Conservation (phyloP, 1,140 invertebrate species). For the Drosophila funebris region DNA sequence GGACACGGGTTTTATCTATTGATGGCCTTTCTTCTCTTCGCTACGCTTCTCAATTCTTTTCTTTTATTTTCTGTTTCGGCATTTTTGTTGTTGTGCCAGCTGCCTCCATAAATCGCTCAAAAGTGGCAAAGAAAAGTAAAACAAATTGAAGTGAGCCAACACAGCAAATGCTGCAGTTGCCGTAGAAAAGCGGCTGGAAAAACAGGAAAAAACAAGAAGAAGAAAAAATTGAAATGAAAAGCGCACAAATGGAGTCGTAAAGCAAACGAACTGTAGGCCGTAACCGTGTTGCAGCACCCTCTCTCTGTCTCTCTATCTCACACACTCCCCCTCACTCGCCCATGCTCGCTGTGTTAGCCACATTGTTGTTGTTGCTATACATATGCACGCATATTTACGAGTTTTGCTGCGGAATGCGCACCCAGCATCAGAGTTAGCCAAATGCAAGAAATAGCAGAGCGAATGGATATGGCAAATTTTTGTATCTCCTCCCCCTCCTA, state of each 20-base stretch:
- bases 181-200: conserved; percentile 17
- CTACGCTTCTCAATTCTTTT: conserved; percentile 1
- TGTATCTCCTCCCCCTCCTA: not conserved
- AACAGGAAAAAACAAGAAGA: not conserved
- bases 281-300: conserved; percentile 8
- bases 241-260: conserved; percentile 75
- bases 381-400: conserved; percentile 73
- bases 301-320: not conserved
- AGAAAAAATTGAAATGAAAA: conserved; percentile 62
- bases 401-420: conserved; percentile 30
- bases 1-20: conserved; percentile 63
- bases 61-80: conserved; percentile 4
- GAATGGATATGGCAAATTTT: conserved; percentile 10
- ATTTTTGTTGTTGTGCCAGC: conserved; percentile 32
- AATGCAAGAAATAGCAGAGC: conserved; percentile 29
- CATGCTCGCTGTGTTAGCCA: conserved; percentile 27
- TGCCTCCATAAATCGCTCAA: conserved; percentile 74
- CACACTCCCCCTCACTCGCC: too few relatives aligned
- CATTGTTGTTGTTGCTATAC: conserved; percentile 30
- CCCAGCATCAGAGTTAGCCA: conserved; percentile 28
- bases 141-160: conserved; percentile 64
- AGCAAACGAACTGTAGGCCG: conserved; percentile 62
- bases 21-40: conserved; percentile 10
- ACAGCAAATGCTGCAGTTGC: conserved; percentile 24
- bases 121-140: conserved; percentile 72